Percentiles rank a stretch among this genome's conserved stretches.
phyloP scores from a whole-genome alignment of 2,113 vertebrate species.

The Glaucidium brasilianum region DNA sequence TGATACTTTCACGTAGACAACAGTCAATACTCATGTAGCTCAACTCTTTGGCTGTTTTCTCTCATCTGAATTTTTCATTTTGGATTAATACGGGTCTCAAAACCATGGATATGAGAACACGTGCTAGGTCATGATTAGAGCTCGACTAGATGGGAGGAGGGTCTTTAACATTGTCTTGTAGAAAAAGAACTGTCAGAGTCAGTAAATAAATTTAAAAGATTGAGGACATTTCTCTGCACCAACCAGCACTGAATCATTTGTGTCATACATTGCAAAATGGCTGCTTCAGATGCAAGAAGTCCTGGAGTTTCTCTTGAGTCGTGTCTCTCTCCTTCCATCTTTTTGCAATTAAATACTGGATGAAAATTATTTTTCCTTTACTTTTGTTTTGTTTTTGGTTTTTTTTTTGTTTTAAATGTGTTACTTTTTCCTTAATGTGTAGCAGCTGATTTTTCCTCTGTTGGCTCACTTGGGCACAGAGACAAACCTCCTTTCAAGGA shows the following conservation, averaged over 20 bases:
- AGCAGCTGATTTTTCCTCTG: conserved; percentile 47
- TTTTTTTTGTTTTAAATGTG: conserved; percentile 17
- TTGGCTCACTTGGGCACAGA: conserved; percentile 14
- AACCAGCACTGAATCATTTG: not conserved
- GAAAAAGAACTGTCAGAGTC: not conserved
- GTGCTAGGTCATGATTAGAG: not conserved
- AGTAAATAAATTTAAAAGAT: not conserved
- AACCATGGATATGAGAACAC: not conserved
- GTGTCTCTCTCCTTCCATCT: conserved; percentile 8
- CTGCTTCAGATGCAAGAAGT: not conserved
- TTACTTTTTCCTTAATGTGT: conserved; percentile 51
- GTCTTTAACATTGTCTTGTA: not conserved
- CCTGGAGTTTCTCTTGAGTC: not conserved
- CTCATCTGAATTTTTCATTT: not conserved
- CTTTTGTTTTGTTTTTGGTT: conserved; percentile 1
- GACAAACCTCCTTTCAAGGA: conserved; percentile 48
- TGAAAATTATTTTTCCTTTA: conserved; percentile 9
- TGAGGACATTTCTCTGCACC: not conserved
- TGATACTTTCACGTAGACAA: not conserved
- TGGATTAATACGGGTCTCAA: not conserved
- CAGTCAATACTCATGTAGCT: not conserved
- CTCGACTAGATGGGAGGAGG: not conserved
- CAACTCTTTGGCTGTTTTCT: not conserved
- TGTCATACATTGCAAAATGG: not conserved
- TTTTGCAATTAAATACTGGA: conserved; percentile 59